phyloP scores from a whole-genome alignment of 2,797 vertebrate species.

The Pangasius mekongensis region DNA sequence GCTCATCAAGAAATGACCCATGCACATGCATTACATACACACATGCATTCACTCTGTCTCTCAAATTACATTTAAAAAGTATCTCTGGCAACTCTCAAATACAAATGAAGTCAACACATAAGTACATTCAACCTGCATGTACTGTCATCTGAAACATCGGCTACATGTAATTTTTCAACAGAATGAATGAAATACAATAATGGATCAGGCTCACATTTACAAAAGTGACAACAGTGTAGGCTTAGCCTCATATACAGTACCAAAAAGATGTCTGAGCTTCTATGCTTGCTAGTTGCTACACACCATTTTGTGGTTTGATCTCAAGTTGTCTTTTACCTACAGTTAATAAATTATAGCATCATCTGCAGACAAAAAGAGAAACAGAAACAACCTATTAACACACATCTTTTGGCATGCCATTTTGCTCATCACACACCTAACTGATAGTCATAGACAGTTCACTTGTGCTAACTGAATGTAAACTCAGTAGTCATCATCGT shows the following conservation, averaged over 20 bases:
- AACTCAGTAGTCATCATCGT: conserved; percentile 71
- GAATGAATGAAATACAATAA: conserved; percentile 30
- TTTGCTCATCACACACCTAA: conserved; percentile 47
- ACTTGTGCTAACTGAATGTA: conserved; percentile 40
- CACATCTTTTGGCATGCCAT: conserved; percentile 50
- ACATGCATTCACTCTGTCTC: conserved; percentile 34
- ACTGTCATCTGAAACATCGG: conserved; percentile 47
- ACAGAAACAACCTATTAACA: conserved; percentile 21
- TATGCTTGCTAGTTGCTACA: conserved; percentile 59
- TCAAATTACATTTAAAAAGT: conserved; percentile 39
- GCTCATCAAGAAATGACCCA: conserved; percentile 49
- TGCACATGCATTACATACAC: conserved; percentile 51
- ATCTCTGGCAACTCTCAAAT: conserved; percentile 28
- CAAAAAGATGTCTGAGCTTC: conserved; percentile 43
- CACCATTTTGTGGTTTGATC: conserved; percentile 44
- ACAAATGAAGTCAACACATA: conserved; percentile 21
- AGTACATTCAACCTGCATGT: conserved; percentile 46
- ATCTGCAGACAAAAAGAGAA: conserved; percentile 39
- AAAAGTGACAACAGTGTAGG: conserved; percentile 53
- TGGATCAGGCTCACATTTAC: conserved; percentile 40
- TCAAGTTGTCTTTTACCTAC: conserved; percentile 30
- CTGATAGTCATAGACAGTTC: conserved; percentile 28
- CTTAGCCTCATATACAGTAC: conserved; percentile 51
- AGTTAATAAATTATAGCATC: conserved; percentile 33
- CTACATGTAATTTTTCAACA: conserved; percentile 43